Evolutionary conservation across 2,797 vertebrate genomes (phyloP), one percentile per base, ranked within the genome.

Genomic region (Aeoliscus strigatus): DNA sequence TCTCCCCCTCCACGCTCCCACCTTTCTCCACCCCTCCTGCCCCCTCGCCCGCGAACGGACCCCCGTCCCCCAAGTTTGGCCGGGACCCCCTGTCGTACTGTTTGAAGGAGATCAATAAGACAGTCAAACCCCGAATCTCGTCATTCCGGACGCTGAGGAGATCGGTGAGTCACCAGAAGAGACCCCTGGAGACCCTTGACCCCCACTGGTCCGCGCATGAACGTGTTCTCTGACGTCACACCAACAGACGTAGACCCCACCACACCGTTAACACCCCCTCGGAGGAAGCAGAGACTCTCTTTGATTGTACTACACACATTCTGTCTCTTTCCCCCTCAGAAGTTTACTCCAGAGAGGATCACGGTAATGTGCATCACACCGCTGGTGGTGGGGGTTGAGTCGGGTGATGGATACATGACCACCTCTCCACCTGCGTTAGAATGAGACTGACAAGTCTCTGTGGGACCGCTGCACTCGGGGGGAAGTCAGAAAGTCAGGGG

Each of bases 41-140:
- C 73, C 86, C 90, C 45, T 88, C 85, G 61, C 87, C 88, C 51
- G 81, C 87, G 89, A 93, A 93, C n/a, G 90, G 91, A 91, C 86
- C 89, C 90, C 84, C 87, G n/a, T 93, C 91, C 88, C 92, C 92
- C 69, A 92, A 92, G 87, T 92, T 92, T 82, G 88, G 88, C 88
- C 91, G 89, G 82, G 92, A 93, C 81, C 89, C 92, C 59, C 83
- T 94, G 88, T 91, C 91, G 77, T 92, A 93, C 91, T 91, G 90
- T 91, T 90, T 94, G 89, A 93, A 91, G 79, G 92, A 94, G 89
- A 92, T 94, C 90, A 94, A 92, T 94, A 94, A 91, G 90, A 92
- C 91, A 78, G 92, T 94, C 89, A 94, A 94, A 92, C 92, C 92
- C 73, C 86, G 92, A 91, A 92, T 94, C 84, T 89, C 90, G 52